Evolutionary conservation across 2,797 vertebrate species (phyloP), one percentile per base, ranked within the genome.

Genomic region (Salarias fasciatus): DNA sequence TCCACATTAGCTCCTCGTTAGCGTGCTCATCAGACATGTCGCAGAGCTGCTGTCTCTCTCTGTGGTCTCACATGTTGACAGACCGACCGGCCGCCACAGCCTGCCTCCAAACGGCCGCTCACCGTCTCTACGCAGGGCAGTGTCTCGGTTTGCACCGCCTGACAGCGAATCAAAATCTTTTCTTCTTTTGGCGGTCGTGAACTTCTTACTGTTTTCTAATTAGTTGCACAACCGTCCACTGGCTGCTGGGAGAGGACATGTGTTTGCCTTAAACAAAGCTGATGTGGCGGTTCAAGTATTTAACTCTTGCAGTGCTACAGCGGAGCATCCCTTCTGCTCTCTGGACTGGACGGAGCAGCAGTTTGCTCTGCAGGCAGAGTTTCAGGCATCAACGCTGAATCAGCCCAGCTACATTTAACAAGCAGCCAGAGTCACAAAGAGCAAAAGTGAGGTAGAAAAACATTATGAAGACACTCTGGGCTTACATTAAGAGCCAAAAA

Each of bases 151-250:
- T 58, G 52, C 41, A 6, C 10, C 54, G 56, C 65, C 46, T 70
- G 65, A 78, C 70, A 67, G 53, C 66, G 72, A 77, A 68, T 15
- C 56, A 73, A 63, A 61, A 72, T 82, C 66, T 69, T 71, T 58
- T 42, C 36, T 61, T 56, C 50, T 61, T 78, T 44, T 76, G 80
- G 75, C 53, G 71, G 80, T 69, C 0, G 12, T 69, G 46, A 75
- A 55, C 71, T 73, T 73, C 75, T 84, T 75, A 59, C 60, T 71
- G 68, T 84, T 84, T 80, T 69, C 42, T 83, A 84, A 88, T 84
- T 77, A 75, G 61, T 74, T 82, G 71, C 83, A 83, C 61, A 77
- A 57, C 52, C 24, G 6, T 65, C 47, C 36, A 59, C 4, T 78
- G 74, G 81, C 78, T 49, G 58, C 76, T 52, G 41, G n/a, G 30